Base-by-base conservation (phyloP, 2,113 vertebrate genomes). In the Myotis brandtii region DNA sequence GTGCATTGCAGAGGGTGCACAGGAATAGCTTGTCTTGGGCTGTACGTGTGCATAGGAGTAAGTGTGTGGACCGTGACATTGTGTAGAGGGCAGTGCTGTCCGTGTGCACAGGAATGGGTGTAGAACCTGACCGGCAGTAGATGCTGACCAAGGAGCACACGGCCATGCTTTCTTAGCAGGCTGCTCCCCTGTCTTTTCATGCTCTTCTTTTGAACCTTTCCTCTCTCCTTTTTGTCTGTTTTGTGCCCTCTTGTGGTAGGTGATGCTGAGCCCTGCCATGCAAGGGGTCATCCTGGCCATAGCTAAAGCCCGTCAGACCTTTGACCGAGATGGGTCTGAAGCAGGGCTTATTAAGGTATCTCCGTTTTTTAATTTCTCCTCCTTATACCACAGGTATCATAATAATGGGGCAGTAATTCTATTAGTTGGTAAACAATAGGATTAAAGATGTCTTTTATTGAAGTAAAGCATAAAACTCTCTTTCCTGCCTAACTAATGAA, bases 231-330 rank as follows among this genome's bases (percentile, higher is more conserved):
- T 62, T 62, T 97, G 88, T 97, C 76, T 96, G 23, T 96, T 59
- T 97, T 93, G 94, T 97, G 94, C 93, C 97, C 86, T 97, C 86
- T 73, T 2, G 70, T 98, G 98, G 98, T 92, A 99, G 99, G 99
- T 99, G 99, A 99, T 99, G 99, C 98, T 99, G 97, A 99, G 99
- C 81, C 99, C 99, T 80, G 99, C 99, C 89, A 99, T 99, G 99
- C 99, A 99, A 98, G 99, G 99, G 18, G 98, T 99, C 98, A 99
- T 99, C 97, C 98, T 99, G 95, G 99, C 99, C 95, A 99, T 99
- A 90, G 99, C 99, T 80, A 99, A 99, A 98, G 99, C 99, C 98
- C 99, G 99, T 86, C 98, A 99, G 95, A 99, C 98, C 25, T 99
- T 99, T 98, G 99, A 99, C 97, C 99, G 98, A 3, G 99, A 99